Conservation (phyloP, 2,797 vertebrate genomes). For the Euthynnus affinis region DNA sequence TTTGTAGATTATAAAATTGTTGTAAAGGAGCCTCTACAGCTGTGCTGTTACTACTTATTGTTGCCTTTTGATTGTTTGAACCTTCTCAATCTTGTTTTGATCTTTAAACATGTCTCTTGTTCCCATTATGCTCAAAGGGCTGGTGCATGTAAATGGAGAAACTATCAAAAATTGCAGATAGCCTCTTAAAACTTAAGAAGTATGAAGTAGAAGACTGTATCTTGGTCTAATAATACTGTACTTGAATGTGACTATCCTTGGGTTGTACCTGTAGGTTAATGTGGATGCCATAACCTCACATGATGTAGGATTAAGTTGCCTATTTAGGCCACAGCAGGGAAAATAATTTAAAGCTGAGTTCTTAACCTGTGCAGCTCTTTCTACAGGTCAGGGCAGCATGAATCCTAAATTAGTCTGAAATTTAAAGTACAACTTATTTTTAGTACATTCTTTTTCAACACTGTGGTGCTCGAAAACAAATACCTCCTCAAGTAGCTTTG, state of each 20-base stretch:
- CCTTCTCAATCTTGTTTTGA: not conserved
- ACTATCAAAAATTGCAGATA: not conserved
- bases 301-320: constrained; percentile 45
- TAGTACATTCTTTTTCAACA: not conserved
- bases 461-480: not conserved
- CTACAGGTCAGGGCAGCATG: not conserved
- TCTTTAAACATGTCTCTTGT: not conserved
- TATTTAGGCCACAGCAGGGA: not conserved
- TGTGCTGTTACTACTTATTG: not conserved
- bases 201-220: not conserved
- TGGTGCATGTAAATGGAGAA: not conserved
- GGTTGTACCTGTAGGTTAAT: not conserved
- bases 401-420: not conserved
- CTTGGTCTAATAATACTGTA: not conserved
- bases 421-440: not conserved
- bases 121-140: not conserved
- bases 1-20: not conserved
- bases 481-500: not conserved
- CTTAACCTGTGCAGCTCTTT: constrained; percentile 12
- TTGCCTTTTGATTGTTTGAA: not conserved
- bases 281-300: constrained; percentile 6
- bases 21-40: not conserved
- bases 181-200: not conserved
- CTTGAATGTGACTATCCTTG: not conserved
- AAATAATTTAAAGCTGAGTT: not conserved